These are phyloP conservation scores for Microctenopoma lineatum DNA, from an alignment of 2,797 vertebrate species.

Conservation along the genomic window DNA sequence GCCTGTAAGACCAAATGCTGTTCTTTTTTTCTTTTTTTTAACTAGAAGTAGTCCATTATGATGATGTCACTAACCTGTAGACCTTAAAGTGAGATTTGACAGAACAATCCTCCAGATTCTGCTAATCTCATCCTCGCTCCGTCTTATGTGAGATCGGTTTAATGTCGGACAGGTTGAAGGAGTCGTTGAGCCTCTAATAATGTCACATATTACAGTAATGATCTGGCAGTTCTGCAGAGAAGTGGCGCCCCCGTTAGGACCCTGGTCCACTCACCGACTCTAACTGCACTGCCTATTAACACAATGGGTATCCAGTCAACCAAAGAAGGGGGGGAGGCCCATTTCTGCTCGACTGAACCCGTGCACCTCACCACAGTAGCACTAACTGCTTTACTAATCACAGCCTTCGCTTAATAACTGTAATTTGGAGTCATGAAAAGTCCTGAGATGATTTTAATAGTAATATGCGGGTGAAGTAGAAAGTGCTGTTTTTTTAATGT, in stretches of 20 bases:
- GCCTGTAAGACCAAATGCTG: conserved; percentile 49
- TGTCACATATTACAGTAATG: conserved; percentile 53
- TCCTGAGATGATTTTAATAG: conserved; percentile 33
- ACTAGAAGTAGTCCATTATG: conserved; percentile 58
- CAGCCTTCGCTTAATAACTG: conserved; percentile 14
- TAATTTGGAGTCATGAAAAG: conserved; percentile 21
- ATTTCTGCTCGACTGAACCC: conserved; percentile 48
- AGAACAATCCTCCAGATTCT: background rate
- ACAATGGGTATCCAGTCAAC: conserved; percentile 72
- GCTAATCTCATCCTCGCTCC: conserved; percentile 37
- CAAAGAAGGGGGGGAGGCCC: conserved; percentile 54
- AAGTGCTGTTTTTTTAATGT: background rate
- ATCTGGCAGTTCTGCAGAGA: conserved; percentile 38
- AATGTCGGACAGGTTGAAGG: conserved; percentile 24
- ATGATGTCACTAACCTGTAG: conserved; percentile 28
- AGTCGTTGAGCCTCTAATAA: conserved; percentile 57
- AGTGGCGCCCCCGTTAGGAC: conserved; percentile 48
- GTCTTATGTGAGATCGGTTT: conserved; percentile 36
- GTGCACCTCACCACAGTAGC: conserved; percentile 61
- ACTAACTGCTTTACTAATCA: conserved; percentile 45
- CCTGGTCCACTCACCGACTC: conserved; percentile 52
- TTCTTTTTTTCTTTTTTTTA: conserved; percentile 25
- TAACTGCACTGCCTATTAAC: conserved; percentile 60
- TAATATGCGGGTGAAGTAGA: conserved; percentile 5
- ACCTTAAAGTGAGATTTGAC: conserved; percentile 15